Conservation (phyloP, 2,113 vertebrate species). For the Macrotis lagotis region DNA sequence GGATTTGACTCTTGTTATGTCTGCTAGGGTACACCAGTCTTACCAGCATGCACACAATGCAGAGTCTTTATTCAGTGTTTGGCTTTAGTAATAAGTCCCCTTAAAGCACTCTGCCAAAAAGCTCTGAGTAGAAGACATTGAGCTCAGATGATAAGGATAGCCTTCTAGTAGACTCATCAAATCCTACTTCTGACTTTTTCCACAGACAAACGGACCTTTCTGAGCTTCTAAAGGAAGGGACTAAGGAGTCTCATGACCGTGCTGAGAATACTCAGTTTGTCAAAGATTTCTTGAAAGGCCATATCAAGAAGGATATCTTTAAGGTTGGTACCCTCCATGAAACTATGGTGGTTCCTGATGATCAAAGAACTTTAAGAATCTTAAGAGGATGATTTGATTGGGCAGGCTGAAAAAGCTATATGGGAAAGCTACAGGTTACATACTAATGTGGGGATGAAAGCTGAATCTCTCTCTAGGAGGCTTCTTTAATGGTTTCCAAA, state of each 20-base stretch:
- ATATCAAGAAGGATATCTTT: constrained; percentile 93
- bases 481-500: too few species aligned
- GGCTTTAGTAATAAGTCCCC: too few species aligned
- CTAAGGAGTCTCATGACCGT: constrained; percentile 93
- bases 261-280: constrained; percentile 97
- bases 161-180: not conserved
- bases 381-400: not conserved
- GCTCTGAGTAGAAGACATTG: not conserved
- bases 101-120: not conserved
- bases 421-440: not conserved
- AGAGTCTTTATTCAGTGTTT: not conserved
- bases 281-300: constrained; percentile 95
- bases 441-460: not conserved
- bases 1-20: not conserved
- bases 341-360: not conserved
- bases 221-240: constrained; percentile 95
- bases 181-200: not conserved
- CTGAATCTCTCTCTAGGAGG: not conserved
- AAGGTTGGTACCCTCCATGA: constrained; percentile 85
- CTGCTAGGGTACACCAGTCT: not conserved
- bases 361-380: not conserved
- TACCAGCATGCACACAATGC: too few species aligned
- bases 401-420: not conserved
- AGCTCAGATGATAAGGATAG: not conserved
- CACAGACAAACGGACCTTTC: constrained; percentile 92